Conservation (phyloP, 2,113 vertebrate species). For the Chaetops frenatus region DNA sequence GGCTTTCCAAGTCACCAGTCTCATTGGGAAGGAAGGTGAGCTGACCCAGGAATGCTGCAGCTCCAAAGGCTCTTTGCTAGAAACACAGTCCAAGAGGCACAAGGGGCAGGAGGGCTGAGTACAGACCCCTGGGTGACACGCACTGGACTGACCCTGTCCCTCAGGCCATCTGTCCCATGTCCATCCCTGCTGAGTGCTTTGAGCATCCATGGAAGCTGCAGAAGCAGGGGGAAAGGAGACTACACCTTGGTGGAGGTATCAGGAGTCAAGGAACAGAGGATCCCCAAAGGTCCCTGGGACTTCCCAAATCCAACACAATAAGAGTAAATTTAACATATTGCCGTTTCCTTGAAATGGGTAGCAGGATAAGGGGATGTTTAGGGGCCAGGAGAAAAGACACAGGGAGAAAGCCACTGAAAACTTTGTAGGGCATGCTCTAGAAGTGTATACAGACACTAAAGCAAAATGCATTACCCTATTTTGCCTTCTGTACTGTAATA, state of each 20-base stretch:
- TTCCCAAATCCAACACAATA: not conserved
- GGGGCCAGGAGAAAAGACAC: not conserved
- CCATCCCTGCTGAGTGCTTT: not conserved
- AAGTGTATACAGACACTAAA: not conserved
- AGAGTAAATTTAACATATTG: not conserved
- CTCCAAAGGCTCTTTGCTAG: not conserved
- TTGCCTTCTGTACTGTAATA: not conserved
- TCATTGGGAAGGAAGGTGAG: not conserved
- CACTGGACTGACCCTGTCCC: not conserved
- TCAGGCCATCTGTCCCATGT: not conserved
- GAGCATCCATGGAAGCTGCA: not conserved
- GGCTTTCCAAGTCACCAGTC: not conserved
- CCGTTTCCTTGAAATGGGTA: not conserved
- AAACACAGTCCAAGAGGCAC: not conserved
- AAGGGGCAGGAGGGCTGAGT: not conserved
- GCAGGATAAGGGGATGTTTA: not conserved
- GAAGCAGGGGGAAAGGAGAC: not conserved
- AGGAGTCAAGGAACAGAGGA: not conserved
- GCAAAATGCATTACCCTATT: not conserved
- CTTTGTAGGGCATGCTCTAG: not conserved
- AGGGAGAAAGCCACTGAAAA: not conserved
- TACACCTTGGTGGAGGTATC: not conserved
- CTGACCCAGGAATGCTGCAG: not conserved
- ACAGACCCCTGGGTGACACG: not conserved
- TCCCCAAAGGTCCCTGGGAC: not conserved